A percentile compares a stretch with the other conserved stretches of the same genome.
Conservation (phyloP, 1,140 invertebrate species). For the Aphaenogaster ashmeadi region DNA sequence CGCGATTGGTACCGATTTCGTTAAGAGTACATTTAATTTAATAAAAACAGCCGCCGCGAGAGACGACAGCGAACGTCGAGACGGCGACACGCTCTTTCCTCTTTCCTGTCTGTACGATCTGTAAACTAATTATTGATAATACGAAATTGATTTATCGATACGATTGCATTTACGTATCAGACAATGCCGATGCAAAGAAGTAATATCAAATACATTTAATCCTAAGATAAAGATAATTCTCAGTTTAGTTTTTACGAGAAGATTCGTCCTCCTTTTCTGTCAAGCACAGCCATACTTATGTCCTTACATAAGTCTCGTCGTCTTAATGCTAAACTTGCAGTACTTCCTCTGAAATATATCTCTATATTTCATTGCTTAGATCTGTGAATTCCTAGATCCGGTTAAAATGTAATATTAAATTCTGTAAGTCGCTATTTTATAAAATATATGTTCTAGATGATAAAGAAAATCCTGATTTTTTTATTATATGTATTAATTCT, state of each 20-base stretch:
- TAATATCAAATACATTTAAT: conserved; percentile 31
- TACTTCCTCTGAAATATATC: conserved; percentile 36
- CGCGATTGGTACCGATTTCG: conserved; percentile 63
- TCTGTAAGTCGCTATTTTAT: background rate
- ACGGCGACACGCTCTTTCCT: background rate
- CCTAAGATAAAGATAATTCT: conserved; percentile 33
- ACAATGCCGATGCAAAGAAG: background rate
- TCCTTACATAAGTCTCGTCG: conserved; percentile 46
- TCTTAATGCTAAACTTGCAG: conserved; percentile 54
- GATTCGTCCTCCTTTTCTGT: conserved; percentile 12
- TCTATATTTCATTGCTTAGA: conserved; percentile 26
- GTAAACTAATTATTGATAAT: conserved; percentile 51
- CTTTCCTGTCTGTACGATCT: conserved; percentile 11
- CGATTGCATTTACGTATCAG: conserved; percentile 29
- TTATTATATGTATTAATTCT: background rate
- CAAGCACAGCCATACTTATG: conserved; percentile 42
- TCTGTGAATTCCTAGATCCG: background rate
- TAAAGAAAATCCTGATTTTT: background rate
- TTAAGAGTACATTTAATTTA: conserved; percentile 67
- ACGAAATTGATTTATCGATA: conserved; percentile 19
- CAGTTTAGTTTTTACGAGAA: conserved; percentile 40
- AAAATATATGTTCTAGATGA: background rate
- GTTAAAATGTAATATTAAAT: conserved; percentile 20
- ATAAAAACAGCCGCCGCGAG: conserved; percentile 14
- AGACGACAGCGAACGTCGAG: background rate